Evolutionary conservation across 1,140 invertebrate species (phyloP).

Genomic region (Drosophila punjabiensis): DNA sequence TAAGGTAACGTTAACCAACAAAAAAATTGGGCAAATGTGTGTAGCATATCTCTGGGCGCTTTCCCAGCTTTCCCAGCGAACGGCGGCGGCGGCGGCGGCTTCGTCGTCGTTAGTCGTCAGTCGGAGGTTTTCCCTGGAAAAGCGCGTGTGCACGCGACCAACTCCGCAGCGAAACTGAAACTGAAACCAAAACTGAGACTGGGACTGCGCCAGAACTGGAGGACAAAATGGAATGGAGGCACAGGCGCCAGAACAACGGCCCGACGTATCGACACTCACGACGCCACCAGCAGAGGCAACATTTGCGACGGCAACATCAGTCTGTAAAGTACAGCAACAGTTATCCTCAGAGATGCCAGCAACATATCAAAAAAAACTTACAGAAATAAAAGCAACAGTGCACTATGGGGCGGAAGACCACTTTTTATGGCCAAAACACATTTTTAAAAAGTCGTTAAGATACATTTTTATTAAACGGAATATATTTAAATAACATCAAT

Average conservation of each 20-base stretch:
- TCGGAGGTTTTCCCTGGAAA: slow-evolving; percentile 1
- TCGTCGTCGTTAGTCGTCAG: background rate
- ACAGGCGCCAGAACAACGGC: slow-evolving; percentile 13
- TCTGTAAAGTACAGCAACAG: slow-evolving; percentile 8
- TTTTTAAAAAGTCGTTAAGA: no score
- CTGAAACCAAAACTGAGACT: slow-evolving; percentile 28
- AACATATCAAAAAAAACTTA: background rate
- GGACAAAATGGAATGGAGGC: slow-evolving; percentile 13
- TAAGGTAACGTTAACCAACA: slow-evolving; percentile 9
- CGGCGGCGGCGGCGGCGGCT: background rate
- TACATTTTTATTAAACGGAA: no score
- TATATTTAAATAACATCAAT: no score
- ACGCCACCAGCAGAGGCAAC: background rate
- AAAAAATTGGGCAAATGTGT: slow-evolving; percentile 4
- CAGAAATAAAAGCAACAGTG: background rate
- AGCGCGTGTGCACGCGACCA: slow-evolving; percentile 59
- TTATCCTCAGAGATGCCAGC: background rate
- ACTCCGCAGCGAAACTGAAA: slow-evolving; percentile 70
- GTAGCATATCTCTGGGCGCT: slow-evolving; percentile 10
- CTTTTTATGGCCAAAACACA: no score
- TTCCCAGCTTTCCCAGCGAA: slow-evolving; percentile 24
- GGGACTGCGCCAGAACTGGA: slow-evolving; percentile 11
- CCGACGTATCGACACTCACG: slow-evolving; percentile 13
- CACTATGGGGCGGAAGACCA: no score
- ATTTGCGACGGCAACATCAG: slow-evolving; percentile 17